A percentile compares a stretch with the other conserved stretches of the same genome.
Conservation (phyloP, 37 sponge, comb jelly and placozoan genomes). For the Halisarca cf. caerulea region DNA sequence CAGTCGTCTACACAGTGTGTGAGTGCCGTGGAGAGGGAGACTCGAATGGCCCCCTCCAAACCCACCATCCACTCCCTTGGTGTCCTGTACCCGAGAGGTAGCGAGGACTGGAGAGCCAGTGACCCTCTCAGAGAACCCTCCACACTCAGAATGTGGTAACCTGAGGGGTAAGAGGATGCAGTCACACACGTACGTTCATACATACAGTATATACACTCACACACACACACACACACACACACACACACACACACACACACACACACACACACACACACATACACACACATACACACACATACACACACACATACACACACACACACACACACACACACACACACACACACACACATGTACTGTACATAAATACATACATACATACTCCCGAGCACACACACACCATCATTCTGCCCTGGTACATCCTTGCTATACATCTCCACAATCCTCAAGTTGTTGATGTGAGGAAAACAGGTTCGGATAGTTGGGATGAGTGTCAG, state of each 20-base stretch:
- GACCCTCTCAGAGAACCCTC: constrained; percentile 46
- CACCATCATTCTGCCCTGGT: constrained; percentile 14
- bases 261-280: not conserved
- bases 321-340: constrained; percentile 22
- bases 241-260: not conserved
- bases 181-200: not conserved
- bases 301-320: constrained; percentile 13
- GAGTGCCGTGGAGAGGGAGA: constrained; percentile 53
- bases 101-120: constrained; percentile 44
- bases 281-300: constrained; percentile 23
- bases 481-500: constrained; percentile 42
- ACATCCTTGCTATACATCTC: not conserved
- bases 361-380: not conserved
- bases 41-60: constrained; percentile 57
- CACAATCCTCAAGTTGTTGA: constrained; percentile 12
- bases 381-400: not conserved
- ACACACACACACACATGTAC: not conserved
- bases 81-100: constrained; percentile 50
- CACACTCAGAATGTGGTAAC: constrained; percentile 52
- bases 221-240: not conserved
- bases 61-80: constrained; percentile 57
- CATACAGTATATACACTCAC: not conserved
- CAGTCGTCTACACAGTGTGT: constrained; percentile 36
- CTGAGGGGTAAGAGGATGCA: not conserved
- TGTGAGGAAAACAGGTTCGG: constrained; percentile 51